Percentiles rank a stretch among this genome's conserved stretches.
phyloP scores from a whole-genome alignment of 2,888 invertebrate genomes.

The Acanthosoma haemorrhoidale region DNA sequence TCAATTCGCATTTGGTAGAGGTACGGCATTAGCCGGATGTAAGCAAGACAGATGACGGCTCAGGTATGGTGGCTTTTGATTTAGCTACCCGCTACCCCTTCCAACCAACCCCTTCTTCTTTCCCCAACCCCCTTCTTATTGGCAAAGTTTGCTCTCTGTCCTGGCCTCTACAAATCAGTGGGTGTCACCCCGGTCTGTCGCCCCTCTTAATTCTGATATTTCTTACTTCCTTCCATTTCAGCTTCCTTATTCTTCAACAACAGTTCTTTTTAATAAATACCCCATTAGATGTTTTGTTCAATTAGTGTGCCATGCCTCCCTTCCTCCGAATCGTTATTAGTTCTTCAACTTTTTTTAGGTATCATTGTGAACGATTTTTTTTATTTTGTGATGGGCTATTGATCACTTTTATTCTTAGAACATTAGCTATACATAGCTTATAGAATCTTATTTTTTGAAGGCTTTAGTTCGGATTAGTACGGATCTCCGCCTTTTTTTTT shows the following conservation, averaged over 20 bases:
- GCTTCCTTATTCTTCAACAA: background rate
- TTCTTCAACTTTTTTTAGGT: background rate
- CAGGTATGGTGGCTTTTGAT: background rate
- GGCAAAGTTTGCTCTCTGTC: slow-evolving; percentile 7
- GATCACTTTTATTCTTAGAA: no score
- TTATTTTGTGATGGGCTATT: no score
- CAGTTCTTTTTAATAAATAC: slow-evolving; percentile 3
- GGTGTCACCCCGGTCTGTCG: background rate
- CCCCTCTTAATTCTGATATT: slow-evolving; percentile 11
- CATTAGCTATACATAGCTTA: no score
- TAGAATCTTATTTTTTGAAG: no score
- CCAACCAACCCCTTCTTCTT: no score
- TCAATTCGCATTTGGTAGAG: slow-evolving; percentile 5
- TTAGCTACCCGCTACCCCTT: background rate
- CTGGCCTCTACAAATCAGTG: slow-evolving; percentile 5
- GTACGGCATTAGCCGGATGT: background rate
- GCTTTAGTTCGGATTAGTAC: no score
- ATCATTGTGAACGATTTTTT: no score
- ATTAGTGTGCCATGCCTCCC: background rate
- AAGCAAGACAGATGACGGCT: slow-evolving; percentile 7
- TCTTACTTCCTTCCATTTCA: slow-evolving; percentile 11
- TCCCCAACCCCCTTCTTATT: no score
- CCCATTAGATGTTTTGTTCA: slow-evolving; percentile 2
- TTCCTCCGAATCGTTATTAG: background rate
- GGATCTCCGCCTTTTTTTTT: no score